A percentile compares a stretch with the other conserved stretches of the same genome.
Evolutionary conservation across 2,888 invertebrate genomes (phyloP).

Genomic region (Saturnia japonica): DNA sequence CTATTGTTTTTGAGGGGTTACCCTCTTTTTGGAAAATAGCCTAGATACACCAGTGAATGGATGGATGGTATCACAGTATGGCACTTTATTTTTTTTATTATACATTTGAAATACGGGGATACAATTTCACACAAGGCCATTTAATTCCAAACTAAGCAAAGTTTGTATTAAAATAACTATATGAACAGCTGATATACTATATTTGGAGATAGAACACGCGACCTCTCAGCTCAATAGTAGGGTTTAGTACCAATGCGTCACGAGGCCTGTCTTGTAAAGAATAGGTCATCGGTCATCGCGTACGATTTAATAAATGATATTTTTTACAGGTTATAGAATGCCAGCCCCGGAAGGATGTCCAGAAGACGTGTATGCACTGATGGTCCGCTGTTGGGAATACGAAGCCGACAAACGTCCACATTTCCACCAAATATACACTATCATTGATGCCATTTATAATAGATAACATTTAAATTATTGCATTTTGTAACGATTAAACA

Average conservation of each 20-base stretch:
- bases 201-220: too few relatives aligned
- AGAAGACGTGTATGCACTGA: constrained; percentile 93
- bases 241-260: too few relatives aligned
- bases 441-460: constrained; percentile 86
- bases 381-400: constrained; percentile 97
- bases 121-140: too few relatives aligned
- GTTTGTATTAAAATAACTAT: too few relatives aligned
- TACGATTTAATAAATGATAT: neutral
- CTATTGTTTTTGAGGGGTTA: too few relatives aligned
- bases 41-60: too few relatives aligned
- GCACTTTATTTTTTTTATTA: constrained; percentile 10
- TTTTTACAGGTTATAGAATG: constrained; percentile 91
- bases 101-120: too few relatives aligned
- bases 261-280: neutral
- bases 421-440: constrained; percentile 92
- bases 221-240: too few relatives aligned
- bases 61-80: neutral
- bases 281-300: neutral
- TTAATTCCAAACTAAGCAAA: too few relatives aligned
- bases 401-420: constrained; percentile 95
- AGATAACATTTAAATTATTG: constrained; percentile 51
- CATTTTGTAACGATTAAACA: neutral
- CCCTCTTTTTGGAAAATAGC: too few relatives aligned
- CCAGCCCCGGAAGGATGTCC: constrained; percentile 94
- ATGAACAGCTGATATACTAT: too few relatives aligned